These are phyloP conservation scores for Ceratina calcarata DNA, from an alignment of 1,140 invertebrate genomes.

Conservation along the genomic window DNA sequence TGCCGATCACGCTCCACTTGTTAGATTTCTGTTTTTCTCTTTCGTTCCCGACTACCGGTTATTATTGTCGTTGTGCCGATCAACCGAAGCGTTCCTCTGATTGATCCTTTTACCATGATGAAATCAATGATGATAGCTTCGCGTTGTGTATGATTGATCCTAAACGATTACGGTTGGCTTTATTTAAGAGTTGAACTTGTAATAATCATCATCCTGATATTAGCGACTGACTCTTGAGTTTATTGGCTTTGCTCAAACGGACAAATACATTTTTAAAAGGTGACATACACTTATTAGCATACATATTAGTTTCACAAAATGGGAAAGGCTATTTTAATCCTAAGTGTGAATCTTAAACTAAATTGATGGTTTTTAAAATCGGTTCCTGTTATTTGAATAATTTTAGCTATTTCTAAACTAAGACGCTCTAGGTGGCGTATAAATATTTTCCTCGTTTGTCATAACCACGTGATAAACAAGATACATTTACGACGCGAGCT, in stretches of 20 bases:
- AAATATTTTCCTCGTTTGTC: slow-evolving; percentile 28
- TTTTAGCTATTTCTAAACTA: too few species aligned
- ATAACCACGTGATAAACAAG: background rate
- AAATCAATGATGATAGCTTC: background rate
- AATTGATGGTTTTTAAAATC: background rate
- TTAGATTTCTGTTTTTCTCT: background rate
- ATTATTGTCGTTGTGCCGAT: background rate
- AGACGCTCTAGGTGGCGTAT: background rate
- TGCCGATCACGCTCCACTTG: background rate
- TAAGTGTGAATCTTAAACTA: background rate
- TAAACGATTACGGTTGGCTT: too few species aligned
- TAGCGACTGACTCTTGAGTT: too few species aligned
- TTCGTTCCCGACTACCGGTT: background rate
- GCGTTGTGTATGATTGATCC: too few species aligned
- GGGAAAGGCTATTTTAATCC: background rate
- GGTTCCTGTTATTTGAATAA: background rate
- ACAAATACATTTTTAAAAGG: too few species aligned
- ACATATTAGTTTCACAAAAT: background rate
- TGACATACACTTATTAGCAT: too few species aligned
- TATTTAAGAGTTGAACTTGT: too few species aligned
- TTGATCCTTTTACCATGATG: background rate
- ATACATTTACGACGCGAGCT: background rate
- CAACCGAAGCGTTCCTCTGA: background rate
- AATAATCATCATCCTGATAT: too few species aligned
- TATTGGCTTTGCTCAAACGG: too few species aligned